These are phyloP conservation scores for Auanema freiburgensis DNA, from an alignment of 2,888 invertebrate species.

Conservation along the genomic window DNA sequence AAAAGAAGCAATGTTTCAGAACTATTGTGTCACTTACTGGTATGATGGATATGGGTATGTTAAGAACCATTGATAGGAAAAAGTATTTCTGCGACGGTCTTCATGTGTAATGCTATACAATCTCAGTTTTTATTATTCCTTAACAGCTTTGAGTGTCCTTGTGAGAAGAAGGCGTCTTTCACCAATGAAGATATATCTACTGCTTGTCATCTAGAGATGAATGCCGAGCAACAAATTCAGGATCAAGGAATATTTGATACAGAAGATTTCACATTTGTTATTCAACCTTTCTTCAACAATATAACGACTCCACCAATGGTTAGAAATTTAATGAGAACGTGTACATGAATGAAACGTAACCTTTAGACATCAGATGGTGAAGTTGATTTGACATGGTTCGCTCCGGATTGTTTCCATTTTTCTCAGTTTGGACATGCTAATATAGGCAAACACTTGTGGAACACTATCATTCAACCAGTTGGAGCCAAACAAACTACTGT, in stretches of 20 bases:
- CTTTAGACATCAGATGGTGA: slow-evolving; percentile 23
- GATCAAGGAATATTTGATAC: slow-evolving; percentile 46
- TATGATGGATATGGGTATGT: slow-evolving; percentile 53
- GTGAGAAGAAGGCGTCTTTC: slow-evolving; percentile 43
- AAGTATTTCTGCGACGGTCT: slow-evolving; percentile 48
- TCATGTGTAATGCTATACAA: slow-evolving; percentile 25
- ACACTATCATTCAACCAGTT: slow-evolving; percentile 42
- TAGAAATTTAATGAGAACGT: slow-evolving; percentile 2
- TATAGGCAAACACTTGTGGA: slow-evolving; percentile 46
- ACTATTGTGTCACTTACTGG: slow-evolving; percentile 33
- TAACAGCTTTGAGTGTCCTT: slow-evolving; percentile 40
- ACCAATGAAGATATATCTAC: slow-evolving; percentile 41
- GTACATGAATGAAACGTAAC: not conserved
- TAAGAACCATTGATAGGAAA: slow-evolving; percentile 43
- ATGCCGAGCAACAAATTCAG: slow-evolving; percentile 38
- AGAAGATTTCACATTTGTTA: slow-evolving; percentile 51
- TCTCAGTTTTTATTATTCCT: not conserved
- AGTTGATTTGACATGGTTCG: slow-evolving; percentile 46
- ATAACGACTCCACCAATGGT: slow-evolving; percentile 37
- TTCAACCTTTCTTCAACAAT: slow-evolving; percentile 53
- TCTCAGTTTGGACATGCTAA: slow-evolving; percentile 45
- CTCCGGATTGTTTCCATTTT: slow-evolving; percentile 55
- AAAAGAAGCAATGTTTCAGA: not conserved
- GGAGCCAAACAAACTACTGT: slow-evolving; percentile 31
- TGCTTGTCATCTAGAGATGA: slow-evolving; percentile 45